Base-by-base conservation (phyloP, 2,113 vertebrate species). In the Laterallus jamaicensis region DNA sequence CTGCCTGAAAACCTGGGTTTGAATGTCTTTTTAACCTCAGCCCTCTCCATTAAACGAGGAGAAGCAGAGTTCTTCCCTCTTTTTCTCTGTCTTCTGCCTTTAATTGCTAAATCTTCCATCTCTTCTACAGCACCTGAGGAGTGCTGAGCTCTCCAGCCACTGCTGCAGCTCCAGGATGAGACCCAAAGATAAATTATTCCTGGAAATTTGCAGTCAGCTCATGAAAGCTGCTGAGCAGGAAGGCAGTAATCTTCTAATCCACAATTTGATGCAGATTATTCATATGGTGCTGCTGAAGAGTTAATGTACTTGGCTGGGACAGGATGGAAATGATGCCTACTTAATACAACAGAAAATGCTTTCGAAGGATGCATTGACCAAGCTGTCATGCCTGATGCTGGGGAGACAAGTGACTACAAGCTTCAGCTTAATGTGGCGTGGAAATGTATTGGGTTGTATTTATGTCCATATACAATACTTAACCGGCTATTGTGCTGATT, bases 361-460 rank as follows among this genome's bases (percentile, higher is more conserved):
- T 93, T 90, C 17, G 1, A 93, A 96, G 88, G 91, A 89, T 87
- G 66, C 86, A 74, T 88, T 94, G 95, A 91, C 83, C 6, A 21
- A 96, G 90, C 69, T 94, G 64, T 93, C 7, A 1, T 95, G 91
- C 93, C 95, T 92, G 95, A 83, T 86, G 78, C 90, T 71, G 71
- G 10, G 86, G 91, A 97, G 94, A 95, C 86, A 92, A 96, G 90
- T 91, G 94, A 84, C 92, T 92, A 94, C 94, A 86, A 77, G 95
- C 71, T 85, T 84, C 90, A 87, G 86, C 69, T 93, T 96, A 97
- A 97, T 97, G 96, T 82, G 81, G 86, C 78, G 40, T 96, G 96
- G 93, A 96, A 97, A 96, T 94, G 69, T 96, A 95, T 96, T 95
- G 96, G 93, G 83, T 80, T 96, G 90, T 94, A 97, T 97, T 97